Evolutionary conservation across 2,888 invertebrate genomes (phyloP), one percentile per base, ranked within the genome.

Genomic region (Drosophila mettleri): DNA sequence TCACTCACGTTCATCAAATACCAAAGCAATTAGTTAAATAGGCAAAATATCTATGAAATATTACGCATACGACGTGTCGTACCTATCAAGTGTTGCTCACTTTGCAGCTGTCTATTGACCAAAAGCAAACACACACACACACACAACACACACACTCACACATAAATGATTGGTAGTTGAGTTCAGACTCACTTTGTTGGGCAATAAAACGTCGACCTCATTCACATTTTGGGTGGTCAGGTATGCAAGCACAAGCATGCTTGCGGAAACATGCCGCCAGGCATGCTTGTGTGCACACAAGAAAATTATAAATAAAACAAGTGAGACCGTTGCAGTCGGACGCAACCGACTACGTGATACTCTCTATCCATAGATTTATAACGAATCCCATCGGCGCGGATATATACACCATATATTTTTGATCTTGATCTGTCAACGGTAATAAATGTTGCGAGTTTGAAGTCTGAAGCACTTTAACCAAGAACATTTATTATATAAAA

Each of bases 201-300:
- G 7, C 16, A 52, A 27, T 33, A 29, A 34, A 38, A 36, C 45
- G 48, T 48, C 49, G 53, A 39, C 46, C 27, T 59, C 38, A 58
- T 55, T 54, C 39, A 49, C 39, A 51, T 62, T 33, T 45, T 41
- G 9, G 38, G 12, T 18, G 33, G 58, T 33, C 55, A 58, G 61
- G 54, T 60, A 48, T 53, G 51, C 57, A 52, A 41, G 51, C 57
- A 48, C 39, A 61, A 61, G 66, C 59, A 74, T 67, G 72, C 61
- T 78, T 65, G 65, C 52, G 60, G 33, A 69, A 75, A 55, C 52
- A 60, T 53, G 61, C 60, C 34, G 45, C 18, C 51, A 43, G 49
- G 24, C 59, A 54, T 52, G 57, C 54, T 58, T 60, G 51, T 49
- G 48, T 16, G 41, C 36, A 57, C 27, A 58, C 18, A 14, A 27